phyloP scores from a whole-genome alignment of 2,113 vertebrate species.

The Vanacampus margaritifer region DNA sequence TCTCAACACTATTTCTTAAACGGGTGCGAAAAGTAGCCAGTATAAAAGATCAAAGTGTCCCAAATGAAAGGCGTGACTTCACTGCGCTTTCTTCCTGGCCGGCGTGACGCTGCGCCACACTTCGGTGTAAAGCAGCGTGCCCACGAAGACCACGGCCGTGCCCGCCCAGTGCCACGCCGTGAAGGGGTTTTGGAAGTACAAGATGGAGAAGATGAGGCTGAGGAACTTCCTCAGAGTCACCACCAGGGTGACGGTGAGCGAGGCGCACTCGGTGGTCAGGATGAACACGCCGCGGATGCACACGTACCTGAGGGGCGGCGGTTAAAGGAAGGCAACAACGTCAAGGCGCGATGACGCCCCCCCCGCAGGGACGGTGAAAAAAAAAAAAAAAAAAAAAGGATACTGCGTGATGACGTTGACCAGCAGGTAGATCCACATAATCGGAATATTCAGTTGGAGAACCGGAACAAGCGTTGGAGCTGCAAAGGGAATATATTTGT shows the following conservation, averaged over 20 bases:
- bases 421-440: slow-evolving; percentile 95
- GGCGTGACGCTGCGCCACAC: slow-evolving; percentile 76
- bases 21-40: neutral
- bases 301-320: slow-evolving; percentile 76
- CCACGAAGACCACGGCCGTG: slow-evolving; percentile 84
- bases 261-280: slow-evolving; percentile 92
- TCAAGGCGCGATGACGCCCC: no score
- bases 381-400: slow-evolving; percentile 69
- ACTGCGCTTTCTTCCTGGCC: slow-evolving; percentile 72
- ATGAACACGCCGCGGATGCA: slow-evolving; percentile 94
- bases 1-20: neutral
- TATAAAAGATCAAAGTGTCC: neutral
- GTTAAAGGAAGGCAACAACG: slow-evolving; percentile 43
- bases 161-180: slow-evolving; percentile 95
- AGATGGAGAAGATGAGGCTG: slow-evolving; percentile 96
- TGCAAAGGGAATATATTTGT: slow-evolving; percentile 48
- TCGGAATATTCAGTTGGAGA: slow-evolving; percentile 74
- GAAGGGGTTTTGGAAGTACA: slow-evolving; percentile 93
- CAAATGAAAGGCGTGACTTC: slow-evolving; percentile 4
- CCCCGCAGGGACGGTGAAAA: neutral
- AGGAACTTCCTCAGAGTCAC: slow-evolving; percentile 94
- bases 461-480: slow-evolving; percentile 78
- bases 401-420: slow-evolving; percentile 97
- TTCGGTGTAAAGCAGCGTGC: slow-evolving; percentile 91
- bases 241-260: slow-evolving; percentile 92